Percentiles rank a stretch among this genome's conserved stretches.
Conservation (phyloP, 2,113 vertebrate genomes). For the Callochromis pleurospilus region DNA sequence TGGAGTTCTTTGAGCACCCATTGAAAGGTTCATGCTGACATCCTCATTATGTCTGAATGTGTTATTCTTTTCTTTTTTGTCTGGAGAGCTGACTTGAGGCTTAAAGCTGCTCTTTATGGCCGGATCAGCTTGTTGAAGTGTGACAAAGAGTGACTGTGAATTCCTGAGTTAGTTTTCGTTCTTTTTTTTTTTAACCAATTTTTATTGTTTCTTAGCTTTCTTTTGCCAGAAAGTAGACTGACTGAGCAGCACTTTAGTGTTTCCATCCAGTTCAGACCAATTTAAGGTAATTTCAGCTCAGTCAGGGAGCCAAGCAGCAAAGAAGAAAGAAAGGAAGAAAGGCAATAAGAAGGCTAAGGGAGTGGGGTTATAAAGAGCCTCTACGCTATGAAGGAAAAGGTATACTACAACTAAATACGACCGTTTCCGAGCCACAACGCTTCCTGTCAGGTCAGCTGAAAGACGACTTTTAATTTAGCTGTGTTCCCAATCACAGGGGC, state of each 20-base stretch:
- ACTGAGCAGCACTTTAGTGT: slow-evolving; percentile 41
- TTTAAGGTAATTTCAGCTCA: slow-evolving; percentile 42
- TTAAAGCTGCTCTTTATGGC: slow-evolving; percentile 27
- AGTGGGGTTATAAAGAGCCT: background rate
- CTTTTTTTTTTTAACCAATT: background rate
- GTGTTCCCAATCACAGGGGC: slow-evolving; percentile 50
- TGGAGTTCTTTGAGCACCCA: background rate
- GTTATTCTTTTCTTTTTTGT: slow-evolving; percentile 3
- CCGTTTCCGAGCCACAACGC: slow-evolving; percentile 22
- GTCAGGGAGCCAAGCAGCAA: slow-evolving; percentile 10
- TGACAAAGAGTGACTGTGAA: slow-evolving; percentile 49
- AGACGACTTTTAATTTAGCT: slow-evolving; percentile 64
- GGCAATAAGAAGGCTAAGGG: background rate
- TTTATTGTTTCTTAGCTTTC: slow-evolving; percentile 23
- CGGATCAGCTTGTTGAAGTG: slow-evolving; percentile 36
- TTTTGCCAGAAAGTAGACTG: background rate
- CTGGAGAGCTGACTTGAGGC: background rate
- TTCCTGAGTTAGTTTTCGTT: background rate
- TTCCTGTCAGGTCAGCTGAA: slow-evolving; percentile 49
- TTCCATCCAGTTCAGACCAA: slow-evolving; percentile 45
- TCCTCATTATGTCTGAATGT: slow-evolving; percentile 27
- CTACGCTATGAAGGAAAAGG: slow-evolving; percentile 25
- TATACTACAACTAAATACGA: slow-evolving; percentile 23
- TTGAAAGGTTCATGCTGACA: slow-evolving; percentile 21
- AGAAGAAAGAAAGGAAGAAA: background rate